Conservation (phyloP, 2,113 vertebrate species). For the human region DNA sequence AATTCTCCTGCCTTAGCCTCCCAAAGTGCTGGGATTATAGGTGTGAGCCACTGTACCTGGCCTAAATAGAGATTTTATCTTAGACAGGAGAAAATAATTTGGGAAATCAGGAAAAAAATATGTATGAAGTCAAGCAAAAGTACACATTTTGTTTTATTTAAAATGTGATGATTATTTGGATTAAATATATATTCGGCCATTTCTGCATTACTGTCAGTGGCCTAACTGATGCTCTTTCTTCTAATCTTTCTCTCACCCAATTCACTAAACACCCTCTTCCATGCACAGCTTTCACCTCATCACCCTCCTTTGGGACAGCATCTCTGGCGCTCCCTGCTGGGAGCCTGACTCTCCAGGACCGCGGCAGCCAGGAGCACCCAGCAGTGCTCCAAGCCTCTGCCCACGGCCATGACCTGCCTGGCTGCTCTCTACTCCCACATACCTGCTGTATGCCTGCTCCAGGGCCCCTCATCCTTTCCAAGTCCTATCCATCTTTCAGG, state of each 20-base stretch:
- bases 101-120: neutral
- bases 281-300: rapidly evolving
- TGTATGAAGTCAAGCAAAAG: neutral
- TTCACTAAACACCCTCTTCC: neutral
- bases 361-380: rapidly evolving
- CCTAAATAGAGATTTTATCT: too few species aligned
- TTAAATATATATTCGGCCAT: rapidly evolving
- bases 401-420: neutral
- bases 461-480: neutral
- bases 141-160: neutral
- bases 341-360: neutral
- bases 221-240: rapidly evolving
- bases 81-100: neutral
- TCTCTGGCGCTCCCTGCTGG: rapidly evolving
- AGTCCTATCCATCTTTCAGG: neutral
- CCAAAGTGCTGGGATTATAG: too few species aligned
- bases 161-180: neutral
- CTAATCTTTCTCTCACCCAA: neutral
- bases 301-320: neutral
- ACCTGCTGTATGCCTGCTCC: rapidly evolving
- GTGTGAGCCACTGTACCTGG: too few species aligned
- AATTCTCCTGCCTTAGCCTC: too few species aligned
- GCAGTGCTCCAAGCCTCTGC: neutral
- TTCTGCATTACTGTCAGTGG: rapidly evolving
- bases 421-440: neutral